These are phyloP conservation scores for Phaethon lepturus DNA, from an alignment of 2,113 vertebrate genomes.

Conservation along the genomic window DNA sequence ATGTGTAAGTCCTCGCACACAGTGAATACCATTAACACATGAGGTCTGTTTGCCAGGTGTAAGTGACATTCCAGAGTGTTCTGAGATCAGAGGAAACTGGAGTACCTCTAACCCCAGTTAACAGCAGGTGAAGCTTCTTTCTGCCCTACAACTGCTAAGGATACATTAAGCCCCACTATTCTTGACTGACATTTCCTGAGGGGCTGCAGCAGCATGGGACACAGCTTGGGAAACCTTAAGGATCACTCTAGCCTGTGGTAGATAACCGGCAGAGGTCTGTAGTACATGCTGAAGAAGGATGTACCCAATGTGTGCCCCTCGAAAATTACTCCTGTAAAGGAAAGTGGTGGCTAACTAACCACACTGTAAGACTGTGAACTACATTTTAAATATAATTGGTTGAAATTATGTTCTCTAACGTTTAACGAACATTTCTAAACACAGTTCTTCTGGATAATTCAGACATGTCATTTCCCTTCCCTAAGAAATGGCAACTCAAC, in stretches of 20 bases:
- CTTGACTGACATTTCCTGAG: not conserved
- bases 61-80: not conserved
- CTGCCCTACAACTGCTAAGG: not conserved
- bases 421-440: not conserved
- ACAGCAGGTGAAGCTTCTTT: not conserved
- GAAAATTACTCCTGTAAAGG: not conserved
- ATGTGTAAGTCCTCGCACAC: not conserved
- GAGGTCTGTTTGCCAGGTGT: not conserved
- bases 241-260: not conserved
- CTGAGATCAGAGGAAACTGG: not conserved
- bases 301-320: not conserved
- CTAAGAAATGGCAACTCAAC: not conserved
- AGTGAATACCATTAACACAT: not conserved
- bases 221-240: not conserved
- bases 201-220: fast-evolving
- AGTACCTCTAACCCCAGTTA: not conserved
- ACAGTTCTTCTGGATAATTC: not conserved
- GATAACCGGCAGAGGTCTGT: not conserved
- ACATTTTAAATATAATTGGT: not conserved
- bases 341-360: not conserved
- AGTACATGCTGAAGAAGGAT: not conserved
- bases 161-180: not conserved
- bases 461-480: not conserved
- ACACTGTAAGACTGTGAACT: not conserved
- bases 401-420: not conserved